Evolutionary conservation across 2,888 invertebrate genomes (phyloP), one percentile per base, ranked within the genome.

Genomic region (Cenopis cana): DNA sequence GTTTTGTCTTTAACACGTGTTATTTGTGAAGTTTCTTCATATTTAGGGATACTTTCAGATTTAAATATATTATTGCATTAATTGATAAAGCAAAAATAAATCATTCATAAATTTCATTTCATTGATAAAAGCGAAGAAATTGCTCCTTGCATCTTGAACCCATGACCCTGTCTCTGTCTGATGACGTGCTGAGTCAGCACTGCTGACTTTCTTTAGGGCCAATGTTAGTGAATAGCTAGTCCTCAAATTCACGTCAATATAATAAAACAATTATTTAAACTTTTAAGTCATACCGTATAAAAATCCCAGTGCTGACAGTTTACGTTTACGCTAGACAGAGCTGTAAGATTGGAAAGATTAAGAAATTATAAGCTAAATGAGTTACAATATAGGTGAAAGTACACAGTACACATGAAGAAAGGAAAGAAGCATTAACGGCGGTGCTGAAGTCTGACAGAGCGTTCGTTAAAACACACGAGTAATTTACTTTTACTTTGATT

Each of bases 301-400:
- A 61, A 4, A n/a, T 55, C n/a, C 46, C 20, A 46, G 41, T 33
- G 41, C n/a, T 17, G 5, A 18, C 50, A n/a, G 69, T 33, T n/a
- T n/a, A 20, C 24, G 24, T 24, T n/a, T n/a, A 33, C 33, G 17
- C 55, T 29, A 59, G 52, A 14, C 52, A 55, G 41, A 54, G 65
- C 59, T 66, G 36, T 46, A 54, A 54, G 46, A 46, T 60, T 24
- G 65, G 60, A 55, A 66, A 54, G 17, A 33, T 33, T 8, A 52
- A 49, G 46, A 65, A 54, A 54, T 59, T 38, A 65, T 59, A 29
- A 64, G 52, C 17, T 6, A 54, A 20, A 24, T 24, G 24, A 24
- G 38, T 54, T 17, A 29, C 55, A 54, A 69, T 66, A 56, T 46
- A 56, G 33, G 65, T 66, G 54, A 70, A 70, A 71, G 59, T 66